Evolutionary conservation across 2,888 invertebrate species (phyloP), one percentile per base, ranked within the genome.

Genomic region (Brachyptera risi): DNA sequence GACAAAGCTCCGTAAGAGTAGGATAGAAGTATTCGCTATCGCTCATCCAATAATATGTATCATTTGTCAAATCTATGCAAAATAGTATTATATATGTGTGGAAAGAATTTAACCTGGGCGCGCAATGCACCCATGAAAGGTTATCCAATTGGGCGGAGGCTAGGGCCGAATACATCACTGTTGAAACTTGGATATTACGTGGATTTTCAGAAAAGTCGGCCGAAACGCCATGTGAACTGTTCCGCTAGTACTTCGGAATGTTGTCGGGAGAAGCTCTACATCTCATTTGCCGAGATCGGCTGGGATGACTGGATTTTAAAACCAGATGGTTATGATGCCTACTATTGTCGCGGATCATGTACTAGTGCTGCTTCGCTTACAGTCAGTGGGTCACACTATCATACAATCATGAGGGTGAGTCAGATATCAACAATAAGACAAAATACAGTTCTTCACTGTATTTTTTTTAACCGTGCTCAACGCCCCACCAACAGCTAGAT

Each of bases 221-320:
- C 80, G 1, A 83, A 81, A 40, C 73, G 89, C 1, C 83, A 85
- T 24, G 74, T 87, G 9, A 88, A 88, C 72, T 90, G 91, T 71
- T 79, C 81, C 0, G 80, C 85, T 26, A 83, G 83, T 2, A 76
- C 85, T 65, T 86, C 83, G 35, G 90, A 90, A 68, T 93, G 92
- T 73, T 93, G 93, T 72, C 78, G 91, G 13, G 92, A 92, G 72
- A 86, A 87, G 38, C 79, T 93, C 1, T 89, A 87, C 71, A 87
- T 94, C 64, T 88, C 87, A 65, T 93, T 93, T 72, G 84, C 84
- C 63, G 90, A 91, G 42, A 85, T 93, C 59, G 92, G 92, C 50
- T 93, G 93, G 93, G 85, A 86, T 68, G 87, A 91, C 73, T 93
- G 92, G 92, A 91, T 93, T 63, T 82, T 93, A 65, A 80, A 84